Evolutionary conservation across 1,140 invertebrate genomes (phyloP).

Genomic region (Micrasema minimum): DNA sequence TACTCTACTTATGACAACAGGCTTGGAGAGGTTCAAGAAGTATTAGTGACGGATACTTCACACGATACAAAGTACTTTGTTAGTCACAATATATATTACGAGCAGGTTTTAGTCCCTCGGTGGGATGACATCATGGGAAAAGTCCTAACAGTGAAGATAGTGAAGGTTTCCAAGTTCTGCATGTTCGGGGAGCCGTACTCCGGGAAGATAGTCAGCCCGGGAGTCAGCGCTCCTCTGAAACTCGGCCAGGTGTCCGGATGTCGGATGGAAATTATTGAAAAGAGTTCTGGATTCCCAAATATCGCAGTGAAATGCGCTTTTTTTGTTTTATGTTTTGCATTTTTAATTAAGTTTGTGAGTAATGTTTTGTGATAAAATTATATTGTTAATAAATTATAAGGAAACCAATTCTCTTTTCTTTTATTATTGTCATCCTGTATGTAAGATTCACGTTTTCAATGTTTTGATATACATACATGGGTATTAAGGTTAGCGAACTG

Average conservation of each 20-base stretch:
- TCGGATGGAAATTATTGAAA: conserved; percentile 23
- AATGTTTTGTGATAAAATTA: conserved; percentile 11
- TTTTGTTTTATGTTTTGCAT: conserved; percentile 41
- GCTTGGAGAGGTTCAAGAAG: conserved; percentile 80
- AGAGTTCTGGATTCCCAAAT: conserved; percentile 40
- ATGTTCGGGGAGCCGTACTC: conserved; percentile 81
- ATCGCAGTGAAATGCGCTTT: conserved; percentile 33
- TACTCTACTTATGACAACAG: conserved; percentile 86
- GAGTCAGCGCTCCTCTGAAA: conserved; percentile 64
- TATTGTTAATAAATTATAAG: too few relatives aligned
- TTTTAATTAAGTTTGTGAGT: conserved; percentile 11
- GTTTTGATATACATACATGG: too few relatives aligned
- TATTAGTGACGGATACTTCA: conserved; percentile 93
- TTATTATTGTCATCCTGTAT: too few relatives aligned
- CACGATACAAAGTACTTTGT: conserved; percentile 92
- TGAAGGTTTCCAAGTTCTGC: conserved; percentile 83
- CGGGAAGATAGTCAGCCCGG: conserved; percentile 63
- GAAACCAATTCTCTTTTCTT: too few relatives aligned
- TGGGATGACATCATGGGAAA: conserved; percentile 83
- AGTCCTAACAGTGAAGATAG: conserved; percentile 82
- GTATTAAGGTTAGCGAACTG: too few relatives aligned
- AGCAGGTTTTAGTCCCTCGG: conserved; percentile 91
- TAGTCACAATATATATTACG: conserved; percentile 95
- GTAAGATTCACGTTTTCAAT: too few relatives aligned
- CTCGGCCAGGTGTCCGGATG: conserved; percentile 66